Percentiles rank a stretch among this genome's conserved stretches.
phyloP scores from a whole-genome alignment of 1,140 invertebrate genomes.

The Fopius arisanus region DNA sequence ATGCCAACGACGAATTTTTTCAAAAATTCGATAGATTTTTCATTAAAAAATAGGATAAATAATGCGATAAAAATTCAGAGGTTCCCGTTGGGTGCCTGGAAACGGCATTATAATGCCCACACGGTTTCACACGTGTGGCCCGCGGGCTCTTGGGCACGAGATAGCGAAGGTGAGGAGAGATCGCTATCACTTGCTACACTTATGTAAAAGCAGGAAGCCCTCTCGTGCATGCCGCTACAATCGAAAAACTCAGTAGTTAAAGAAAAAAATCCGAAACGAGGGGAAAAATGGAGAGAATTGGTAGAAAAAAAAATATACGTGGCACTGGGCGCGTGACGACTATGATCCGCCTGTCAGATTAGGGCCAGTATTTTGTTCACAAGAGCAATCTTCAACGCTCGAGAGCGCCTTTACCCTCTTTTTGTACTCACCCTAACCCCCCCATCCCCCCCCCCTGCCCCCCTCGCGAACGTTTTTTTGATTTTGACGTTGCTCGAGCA shows the following conservation, averaged over 20 bases:
- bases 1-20: background rate
- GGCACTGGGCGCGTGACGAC: conserved; percentile 30
- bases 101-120: background rate
- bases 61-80: background rate
- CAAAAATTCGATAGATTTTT: too few species aligned
- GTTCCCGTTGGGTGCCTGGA: conserved; percentile 1
- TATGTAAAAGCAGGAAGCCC: conserved; percentile 32
- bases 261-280: conserved; percentile 9
- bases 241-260: background rate
- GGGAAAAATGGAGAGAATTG: background rate
- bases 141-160: background rate
- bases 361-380: conserved; percentile 32
- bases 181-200: conserved; percentile 21
- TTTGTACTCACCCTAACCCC: background rate
- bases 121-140: conserved; percentile 13
- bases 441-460: background rate
- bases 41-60: background rate
- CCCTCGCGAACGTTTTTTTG: background rate
- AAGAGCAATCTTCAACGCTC: conserved; percentile 31
- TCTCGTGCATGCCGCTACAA: background rate
- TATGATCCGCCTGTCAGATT: conserved; percentile 35
- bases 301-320: background rate
- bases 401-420: conserved; percentile 9
- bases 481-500: background rate
- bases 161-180: conserved; percentile 22